A percentile compares a stretch with the other conserved stretches of the same genome.
These are phyloP conservation scores for Gyps fulvus DNA, from an alignment of 2,113 vertebrate species.

Conservation along the genomic window DNA sequence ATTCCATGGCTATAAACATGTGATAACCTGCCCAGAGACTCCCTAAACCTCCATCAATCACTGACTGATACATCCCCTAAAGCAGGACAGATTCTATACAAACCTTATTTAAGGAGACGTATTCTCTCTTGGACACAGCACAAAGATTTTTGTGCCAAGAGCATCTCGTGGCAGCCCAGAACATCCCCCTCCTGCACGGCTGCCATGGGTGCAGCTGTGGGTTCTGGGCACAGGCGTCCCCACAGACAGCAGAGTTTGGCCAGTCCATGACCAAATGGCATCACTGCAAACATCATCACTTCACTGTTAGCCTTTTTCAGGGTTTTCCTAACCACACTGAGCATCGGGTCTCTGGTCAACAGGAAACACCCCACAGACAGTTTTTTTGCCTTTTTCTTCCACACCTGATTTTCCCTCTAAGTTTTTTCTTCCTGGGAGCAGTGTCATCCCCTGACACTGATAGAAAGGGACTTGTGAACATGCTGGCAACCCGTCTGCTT, in stretches of 20 bases:
- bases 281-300: accelerated
- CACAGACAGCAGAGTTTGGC: accelerated
- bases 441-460: not conserved
- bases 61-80: not conserved
- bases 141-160: not conserved
- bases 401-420: not conserved
- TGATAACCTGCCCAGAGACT: not conserved
- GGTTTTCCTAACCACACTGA: not conserved
- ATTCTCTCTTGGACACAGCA: not conserved
- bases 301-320: not conserved
- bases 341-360: not conserved
- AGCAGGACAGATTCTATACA: not conserved
- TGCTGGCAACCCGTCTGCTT: not conserved
- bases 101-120: accelerated
- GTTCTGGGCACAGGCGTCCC: not conserved
- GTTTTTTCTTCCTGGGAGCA: not conserved
- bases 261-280: not conserved
- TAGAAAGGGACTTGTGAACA: not conserved
- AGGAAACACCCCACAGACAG: not conserved
- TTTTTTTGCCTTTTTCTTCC: not conserved
- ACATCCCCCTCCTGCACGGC: not conserved
- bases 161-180: not conserved
- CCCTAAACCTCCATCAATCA: not conserved
- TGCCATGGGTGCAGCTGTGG: accelerated
- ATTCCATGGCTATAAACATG: not conserved